Percentiles rank a stretch among this genome's conserved stretches.
phyloP scores from a whole-genome alignment of 2,113 vertebrate genomes.

The Dascyllus trimaculatus region DNA sequence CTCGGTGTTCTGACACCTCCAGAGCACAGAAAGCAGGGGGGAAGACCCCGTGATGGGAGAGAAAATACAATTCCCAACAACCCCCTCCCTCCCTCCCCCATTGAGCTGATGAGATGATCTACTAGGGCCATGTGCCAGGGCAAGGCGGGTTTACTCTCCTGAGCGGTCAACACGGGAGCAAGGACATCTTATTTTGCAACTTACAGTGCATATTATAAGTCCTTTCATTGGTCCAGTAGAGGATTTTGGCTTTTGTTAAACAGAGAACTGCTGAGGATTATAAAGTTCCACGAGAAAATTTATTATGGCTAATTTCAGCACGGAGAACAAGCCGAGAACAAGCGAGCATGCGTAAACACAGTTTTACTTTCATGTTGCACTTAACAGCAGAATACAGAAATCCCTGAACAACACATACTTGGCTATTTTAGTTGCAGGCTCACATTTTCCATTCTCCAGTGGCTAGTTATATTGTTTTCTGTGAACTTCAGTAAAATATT shows the following conservation, averaged over 20 bases:
- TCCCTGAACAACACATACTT: slow-evolving; percentile 55
- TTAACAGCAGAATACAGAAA: slow-evolving; percentile 54
- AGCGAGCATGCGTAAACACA: slow-evolving; percentile 7
- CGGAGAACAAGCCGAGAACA: background rate
- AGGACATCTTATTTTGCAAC: slow-evolving; percentile 37
- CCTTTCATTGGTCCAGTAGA: background rate
- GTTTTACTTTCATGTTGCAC: slow-evolving; percentile 32
- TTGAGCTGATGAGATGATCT: slow-evolving; percentile 67
- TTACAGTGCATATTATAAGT: background rate
- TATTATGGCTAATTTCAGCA: slow-evolving; percentile 8
- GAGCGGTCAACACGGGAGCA: slow-evolving; percentile 28
- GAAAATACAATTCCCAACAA: slow-evolving; percentile 76
- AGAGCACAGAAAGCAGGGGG: slow-evolving; percentile 65
- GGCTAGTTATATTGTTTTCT: slow-evolving; percentile 83
- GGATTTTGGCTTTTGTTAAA: slow-evolving; percentile 7
- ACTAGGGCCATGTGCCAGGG: slow-evolving; percentile 55
- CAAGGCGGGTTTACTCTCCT: slow-evolving; percentile 33
- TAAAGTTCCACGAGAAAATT: background rate
- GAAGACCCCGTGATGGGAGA: slow-evolving; percentile 75
- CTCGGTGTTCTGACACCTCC: slow-evolving; percentile 68
- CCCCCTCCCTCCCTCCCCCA: slow-evolving; percentile 68
- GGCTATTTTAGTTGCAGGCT: slow-evolving; percentile 57
- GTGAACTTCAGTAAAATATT: slow-evolving; percentile 77
- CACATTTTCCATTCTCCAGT: slow-evolving; percentile 73
- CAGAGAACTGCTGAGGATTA: background rate